Evolutionary conservation across 2,113 vertebrate species (phyloP).

Genomic region (Microcebus murinus): DNA sequence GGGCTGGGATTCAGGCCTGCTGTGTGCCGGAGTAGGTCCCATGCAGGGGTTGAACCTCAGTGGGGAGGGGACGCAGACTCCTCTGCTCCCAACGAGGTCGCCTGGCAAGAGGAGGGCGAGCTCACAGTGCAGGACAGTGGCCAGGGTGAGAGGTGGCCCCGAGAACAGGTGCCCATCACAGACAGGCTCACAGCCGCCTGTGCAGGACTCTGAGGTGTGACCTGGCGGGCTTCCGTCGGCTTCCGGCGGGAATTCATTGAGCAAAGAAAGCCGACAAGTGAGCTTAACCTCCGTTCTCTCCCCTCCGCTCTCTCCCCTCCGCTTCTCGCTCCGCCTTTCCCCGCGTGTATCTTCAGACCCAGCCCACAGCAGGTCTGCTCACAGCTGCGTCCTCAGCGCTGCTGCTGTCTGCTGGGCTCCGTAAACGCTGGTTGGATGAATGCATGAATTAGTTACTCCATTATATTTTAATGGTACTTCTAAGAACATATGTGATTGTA

Average conservation of each 20-base stretch:
- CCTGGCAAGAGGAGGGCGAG: neutral
- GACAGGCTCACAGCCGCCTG: too few relatives aligned
- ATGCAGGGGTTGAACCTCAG: too few relatives aligned
- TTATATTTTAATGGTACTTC: neutral
- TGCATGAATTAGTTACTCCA: rapidly evolving
- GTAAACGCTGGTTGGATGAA: rapidly evolving
- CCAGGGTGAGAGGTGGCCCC: too few relatives aligned
- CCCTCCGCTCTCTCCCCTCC: too few relatives aligned
- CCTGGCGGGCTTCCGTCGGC: neutral
- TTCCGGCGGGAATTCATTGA: neutral
- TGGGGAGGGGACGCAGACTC: neutral
- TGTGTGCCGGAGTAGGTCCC: rapidly evolving
- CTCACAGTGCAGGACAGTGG: too few relatives aligned
- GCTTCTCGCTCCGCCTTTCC: neutral
- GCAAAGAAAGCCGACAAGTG: neutral
- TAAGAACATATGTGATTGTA: neutral
- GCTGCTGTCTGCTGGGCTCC: neutral
- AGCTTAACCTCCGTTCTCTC: neutral
- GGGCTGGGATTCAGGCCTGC: neutral
- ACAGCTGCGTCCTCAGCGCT: neutral
- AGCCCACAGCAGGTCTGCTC: neutral
- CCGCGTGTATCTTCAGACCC: neutral
- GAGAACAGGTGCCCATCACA: neutral
- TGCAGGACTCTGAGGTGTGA: neutral
- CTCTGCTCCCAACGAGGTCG: neutral